A percentile compares a stretch with the other conserved stretches of the same genome.
These are phyloP conservation scores for Thunnus albacares DNA, from an alignment of 2,797 vertebrate genomes.

Conservation along the genomic window DNA sequence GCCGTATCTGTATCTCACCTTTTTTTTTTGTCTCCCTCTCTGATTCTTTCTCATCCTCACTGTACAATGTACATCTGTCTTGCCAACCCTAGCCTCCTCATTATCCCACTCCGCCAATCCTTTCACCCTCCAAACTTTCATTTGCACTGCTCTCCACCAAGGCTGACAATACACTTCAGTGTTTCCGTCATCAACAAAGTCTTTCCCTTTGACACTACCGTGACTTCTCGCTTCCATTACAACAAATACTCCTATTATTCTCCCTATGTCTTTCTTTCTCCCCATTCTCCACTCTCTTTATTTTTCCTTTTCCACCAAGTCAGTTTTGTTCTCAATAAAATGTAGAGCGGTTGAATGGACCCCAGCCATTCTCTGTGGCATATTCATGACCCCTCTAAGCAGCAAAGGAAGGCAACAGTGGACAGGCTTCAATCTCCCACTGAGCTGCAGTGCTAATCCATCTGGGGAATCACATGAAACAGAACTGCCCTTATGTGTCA, in stretches of 20 bases:
- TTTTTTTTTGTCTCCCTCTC: slow-evolving; percentile 35
- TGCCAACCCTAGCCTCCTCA: slow-evolving; percentile 64
- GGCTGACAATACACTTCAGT: slow-evolving; percentile 59
- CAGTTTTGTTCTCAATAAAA: slow-evolving; percentile 57
- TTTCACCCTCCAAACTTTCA: slow-evolving; percentile 33
- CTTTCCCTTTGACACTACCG: slow-evolving; percentile 58
- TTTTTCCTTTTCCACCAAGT: slow-evolving; percentile 37
- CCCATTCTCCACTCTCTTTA: slow-evolving; percentile 2
- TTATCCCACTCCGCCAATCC: slow-evolving; percentile 36
- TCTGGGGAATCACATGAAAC: slow-evolving; percentile 61
- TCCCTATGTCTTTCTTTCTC: slow-evolving; percentile 25
- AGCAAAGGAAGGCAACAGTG: slow-evolving; percentile 28
- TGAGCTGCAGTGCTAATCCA: slow-evolving; percentile 47
- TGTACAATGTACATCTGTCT: slow-evolving; percentile 39
- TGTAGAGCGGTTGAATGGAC: slow-evolving; percentile 24
- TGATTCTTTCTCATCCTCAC: slow-evolving; percentile 44
- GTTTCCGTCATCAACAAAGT: slow-evolving; percentile 60
- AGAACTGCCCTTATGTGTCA: slow-evolving; percentile 45
- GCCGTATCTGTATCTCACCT: slow-evolving; percentile 49
- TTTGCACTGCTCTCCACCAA: slow-evolving; percentile 49
- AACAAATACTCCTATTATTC: slow-evolving; percentile 62
- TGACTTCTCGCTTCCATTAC: slow-evolving; percentile 58
- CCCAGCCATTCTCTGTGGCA: slow-evolving; percentile 23
- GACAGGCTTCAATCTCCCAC: slow-evolving; percentile 52
- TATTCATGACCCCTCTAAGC: slow-evolving; percentile 41